Base-by-base conservation (phyloP, 1,140 invertebrate species). In the Drosophila seguyi region DNA sequence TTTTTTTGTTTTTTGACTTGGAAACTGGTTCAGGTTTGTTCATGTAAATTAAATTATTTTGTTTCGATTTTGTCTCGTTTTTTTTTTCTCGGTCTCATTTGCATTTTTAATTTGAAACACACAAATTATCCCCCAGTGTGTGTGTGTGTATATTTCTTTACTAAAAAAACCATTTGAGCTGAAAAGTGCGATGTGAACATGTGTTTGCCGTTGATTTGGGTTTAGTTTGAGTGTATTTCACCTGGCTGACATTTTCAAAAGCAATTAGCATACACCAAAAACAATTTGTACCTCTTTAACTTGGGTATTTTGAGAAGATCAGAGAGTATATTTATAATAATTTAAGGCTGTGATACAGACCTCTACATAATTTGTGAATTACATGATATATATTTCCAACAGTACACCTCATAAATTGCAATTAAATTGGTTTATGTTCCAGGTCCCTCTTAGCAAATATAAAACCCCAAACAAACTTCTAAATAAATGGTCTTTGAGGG, bases 21-120 rank as follows among this genome's bases (percentile, higher is more conserved):
- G 25, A 27, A 84, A 84, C 81, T 86, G 82, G 68, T 75, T 81
- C 50, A n/a, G 61, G 57, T 75, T 81, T 47, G 61, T 53, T 41
- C 53, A 72, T 48, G 75, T 85, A 84, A 90, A 90, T 85, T 71
- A 84, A 90, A 87, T 80, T 88, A 84, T 83, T 85, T 84, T 88
- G 83, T 83, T 85, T 83, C 44, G 65, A 53, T 55, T 61, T 34
- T 11, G 25, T 31, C 48, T 62, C 39, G 50, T n/a, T n/a, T n/a
- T 58, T 55, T 61, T 34, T 11, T 31, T 31, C 41, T 62, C 39
- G 50, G 48, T 69, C 56, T 79, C 78, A 90, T 90, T 90, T 90
- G 81, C 85, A 90, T 90, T 90, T 85, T 90, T 90, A 90, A 90
- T 90, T 90, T 79, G 86, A 74, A 82, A 74, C 65, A 79, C 83